Evolutionary conservation across 2,888 invertebrate genomes (phyloP), one percentile per base, ranked within the genome.

Genomic region (Pristionchus maxplancki): DNA sequence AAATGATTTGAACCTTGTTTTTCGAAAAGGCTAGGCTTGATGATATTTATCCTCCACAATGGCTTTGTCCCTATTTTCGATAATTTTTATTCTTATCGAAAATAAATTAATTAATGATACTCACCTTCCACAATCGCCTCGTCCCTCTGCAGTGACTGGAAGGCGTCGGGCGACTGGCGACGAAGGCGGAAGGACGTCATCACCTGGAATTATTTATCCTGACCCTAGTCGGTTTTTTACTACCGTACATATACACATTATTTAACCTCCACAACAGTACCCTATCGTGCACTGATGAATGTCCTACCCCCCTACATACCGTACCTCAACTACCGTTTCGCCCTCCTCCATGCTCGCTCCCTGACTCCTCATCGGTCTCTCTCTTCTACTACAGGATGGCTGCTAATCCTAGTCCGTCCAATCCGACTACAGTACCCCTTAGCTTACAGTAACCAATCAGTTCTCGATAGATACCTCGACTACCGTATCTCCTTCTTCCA

Each of bases 111-210:
- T n/a, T n/a, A n/a, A n/a, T n/a, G n/a, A n/a, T n/a, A n/a, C 50
- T 20, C 17, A 74, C 74, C 74, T 74, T 40, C 40, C 31, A 24
- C 40, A 15, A 74, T 34, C 5, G 20, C 24, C 24, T 74, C 74
- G 24, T 74, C 74, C n/a, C 74, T 74, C 40, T 40, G 74, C 40
- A 74, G 17, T 40, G 74, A 74, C 15, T 74, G 74, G 40, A 74
- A 20, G 8, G 20, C 34, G 17, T 74, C 74, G 17, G 82, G 28
- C 6, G 81, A 28, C 5, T 89, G 83, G 24, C 91, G 90, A 64
- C 90, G 89, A 64, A 91, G 89, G 28, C 91, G 90, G 90, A 91
- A 91, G 28, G 92, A 92, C 17, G 92, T 91, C 53, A 44, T 64
- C 5, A 86, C 53, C 86, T 86, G 62, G 24, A 50, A 20, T 20